A percentile compares a stretch with the other conserved stretches of the same genome.
Evolutionary conservation across 2,797 vertebrate species (phyloP).

Genomic region (Australoheros facetus): DNA sequence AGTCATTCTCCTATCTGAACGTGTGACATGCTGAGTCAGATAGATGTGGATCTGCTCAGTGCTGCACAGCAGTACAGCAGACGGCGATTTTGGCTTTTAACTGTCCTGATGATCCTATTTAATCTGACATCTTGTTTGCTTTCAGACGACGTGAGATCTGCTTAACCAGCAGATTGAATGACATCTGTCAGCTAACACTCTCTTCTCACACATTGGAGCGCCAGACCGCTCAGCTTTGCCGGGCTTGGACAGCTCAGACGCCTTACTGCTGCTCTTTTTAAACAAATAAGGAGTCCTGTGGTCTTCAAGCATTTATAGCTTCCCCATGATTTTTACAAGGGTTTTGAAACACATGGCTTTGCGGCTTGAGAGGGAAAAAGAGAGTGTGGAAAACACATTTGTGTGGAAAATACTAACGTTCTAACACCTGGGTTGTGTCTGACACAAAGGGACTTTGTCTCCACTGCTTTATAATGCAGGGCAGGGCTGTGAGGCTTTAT

Average conservation of each 20-base stretch:
- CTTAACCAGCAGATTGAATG: slow-evolving; percentile 33
- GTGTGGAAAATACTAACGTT: slow-evolving; percentile 65
- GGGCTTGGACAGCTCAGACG: slow-evolving; percentile 1
- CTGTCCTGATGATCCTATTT: slow-evolving; percentile 26
- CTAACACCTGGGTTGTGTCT: slow-evolving; percentile 66
- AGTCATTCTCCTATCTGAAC: neutral
- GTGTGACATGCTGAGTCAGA: slow-evolving; percentile 47
- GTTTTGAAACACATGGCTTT: slow-evolving; percentile 57
- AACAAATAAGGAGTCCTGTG: slow-evolving; percentile 36
- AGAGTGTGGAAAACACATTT: slow-evolving; percentile 57
- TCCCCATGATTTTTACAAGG: slow-evolving; percentile 51
- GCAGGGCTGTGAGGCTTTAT: slow-evolving; percentile 33
- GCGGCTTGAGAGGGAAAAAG: slow-evolving; percentile 23
- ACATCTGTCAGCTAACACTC: slow-evolving; percentile 25
- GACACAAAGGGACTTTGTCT: slow-evolving; percentile 60
- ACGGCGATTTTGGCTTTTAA: neutral
- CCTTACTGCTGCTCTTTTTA: slow-evolving; percentile 36
- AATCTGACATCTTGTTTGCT: slow-evolving; percentile 49
- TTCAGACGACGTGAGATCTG: slow-evolving; percentile 2
- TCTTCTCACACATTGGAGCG: neutral
- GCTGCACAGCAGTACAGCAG: slow-evolving; percentile 1
- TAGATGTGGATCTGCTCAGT: slow-evolving; percentile 16
- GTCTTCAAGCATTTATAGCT: slow-evolving; percentile 40
- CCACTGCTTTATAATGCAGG: slow-evolving; percentile 32
- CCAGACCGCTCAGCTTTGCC: neutral